A percentile compares a stretch with the other conserved stretches of the same genome.
Evolutionary conservation across 53 echinoderm and acorn worm species (phyloP).

Genomic region (Luidia sarsii): DNA sequence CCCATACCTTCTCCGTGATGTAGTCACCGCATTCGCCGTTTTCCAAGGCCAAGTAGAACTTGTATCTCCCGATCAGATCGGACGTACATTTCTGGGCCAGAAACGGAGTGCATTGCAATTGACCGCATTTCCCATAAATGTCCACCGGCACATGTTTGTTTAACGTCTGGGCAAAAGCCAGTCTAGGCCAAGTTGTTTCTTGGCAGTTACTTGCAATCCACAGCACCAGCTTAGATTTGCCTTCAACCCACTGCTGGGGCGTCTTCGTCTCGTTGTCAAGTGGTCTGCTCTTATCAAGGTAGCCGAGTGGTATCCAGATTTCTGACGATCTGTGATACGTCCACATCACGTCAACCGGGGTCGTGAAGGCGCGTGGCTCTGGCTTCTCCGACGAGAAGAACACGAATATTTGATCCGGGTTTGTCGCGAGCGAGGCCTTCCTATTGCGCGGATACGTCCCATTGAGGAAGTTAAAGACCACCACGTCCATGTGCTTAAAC

Average conservation of each 20-base stretch:
- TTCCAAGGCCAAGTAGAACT: too few relatives aligned
- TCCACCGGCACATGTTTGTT: slow-evolving; percentile 54
- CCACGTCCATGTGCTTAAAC: too few relatives aligned
- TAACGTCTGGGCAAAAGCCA: neutral
- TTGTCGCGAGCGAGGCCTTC: too few relatives aligned
- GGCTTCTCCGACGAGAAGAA: too few relatives aligned
- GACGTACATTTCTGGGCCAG: slow-evolving; percentile 23
- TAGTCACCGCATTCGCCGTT: too few relatives aligned
- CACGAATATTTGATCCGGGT: too few relatives aligned
- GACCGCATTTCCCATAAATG: slow-evolving; percentile 67
- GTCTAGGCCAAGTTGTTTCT: slow-evolving; percentile 10
- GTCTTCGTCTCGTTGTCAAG: neutral
- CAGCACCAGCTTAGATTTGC: neutral
- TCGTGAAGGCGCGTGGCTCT: neutral
- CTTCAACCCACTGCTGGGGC: neutral
- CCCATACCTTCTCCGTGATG: too few relatives aligned
- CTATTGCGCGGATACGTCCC: too few relatives aligned
- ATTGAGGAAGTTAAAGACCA: too few relatives aligned
- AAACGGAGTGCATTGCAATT: slow-evolving; percentile 24
- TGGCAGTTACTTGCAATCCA: slow-evolving; percentile 19
- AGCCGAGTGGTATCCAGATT: neutral
- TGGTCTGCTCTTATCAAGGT: neutral
- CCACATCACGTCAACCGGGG: neutral
- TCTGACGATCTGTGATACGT: neutral
- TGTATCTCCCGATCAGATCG: slow-evolving; percentile 32